phyloP scores from a whole-genome alignment of 2,113 vertebrate species.

The Cepphus grylle region DNA sequence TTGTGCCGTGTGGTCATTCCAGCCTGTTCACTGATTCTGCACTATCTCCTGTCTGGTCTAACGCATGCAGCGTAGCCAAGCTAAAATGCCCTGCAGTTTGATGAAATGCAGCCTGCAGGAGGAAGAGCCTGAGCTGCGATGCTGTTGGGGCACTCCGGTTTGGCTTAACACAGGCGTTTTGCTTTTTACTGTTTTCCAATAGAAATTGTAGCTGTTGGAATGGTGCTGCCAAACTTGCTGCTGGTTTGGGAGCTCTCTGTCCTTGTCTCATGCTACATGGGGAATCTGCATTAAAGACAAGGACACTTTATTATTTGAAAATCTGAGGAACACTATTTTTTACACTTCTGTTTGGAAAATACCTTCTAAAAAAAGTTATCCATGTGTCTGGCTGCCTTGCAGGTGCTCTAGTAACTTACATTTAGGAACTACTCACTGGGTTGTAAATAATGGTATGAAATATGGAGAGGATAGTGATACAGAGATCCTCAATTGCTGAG shows the following conservation, averaged over 20 bases:
- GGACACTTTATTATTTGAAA: neutral
- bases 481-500: neutral
- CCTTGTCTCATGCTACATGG: neutral
- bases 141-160: neutral
- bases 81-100: neutral
- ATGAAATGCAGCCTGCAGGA: neutral
- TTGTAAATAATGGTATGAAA: neutral
- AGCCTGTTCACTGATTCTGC: neutral
- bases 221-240: neutral
- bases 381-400: neutral
- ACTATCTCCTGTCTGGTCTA: neutral
- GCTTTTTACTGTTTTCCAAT: neutral
- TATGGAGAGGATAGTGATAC: accelerated
- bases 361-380: neutral
- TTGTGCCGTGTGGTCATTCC: neutral
- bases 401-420: neutral
- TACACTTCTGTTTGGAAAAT: neutral
- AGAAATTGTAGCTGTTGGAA: neutral
- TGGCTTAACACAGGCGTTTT: neutral
- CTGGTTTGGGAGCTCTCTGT: neutral
- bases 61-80: accelerated
- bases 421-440: neutral
- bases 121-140: neutral
- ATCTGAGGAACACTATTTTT: neutral
- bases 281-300: neutral